phyloP scores from a whole-genome alignment of 53 echinoderm and acorn worm species.

The Echinarachnius parma region DNA sequence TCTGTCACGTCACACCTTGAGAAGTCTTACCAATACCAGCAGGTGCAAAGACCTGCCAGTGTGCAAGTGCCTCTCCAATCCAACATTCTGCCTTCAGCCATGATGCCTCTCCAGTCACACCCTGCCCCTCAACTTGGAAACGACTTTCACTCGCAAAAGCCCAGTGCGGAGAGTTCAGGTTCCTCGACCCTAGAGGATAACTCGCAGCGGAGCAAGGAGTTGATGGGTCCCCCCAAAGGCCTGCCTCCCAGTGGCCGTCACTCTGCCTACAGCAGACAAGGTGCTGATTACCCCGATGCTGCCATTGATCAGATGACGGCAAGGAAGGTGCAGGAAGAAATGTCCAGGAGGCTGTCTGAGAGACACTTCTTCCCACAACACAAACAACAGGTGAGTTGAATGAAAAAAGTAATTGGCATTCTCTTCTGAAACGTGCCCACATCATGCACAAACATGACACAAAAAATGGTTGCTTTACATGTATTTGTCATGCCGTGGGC shows the following conservation, averaged over 20 bases:
- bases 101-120: not conserved
- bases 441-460: no score
- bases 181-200: conserved; percentile 40
- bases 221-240: conserved; percentile 42
- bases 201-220: conserved; percentile 35
- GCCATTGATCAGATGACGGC: conserved; percentile 20
- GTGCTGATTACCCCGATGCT: conserved; percentile 3
- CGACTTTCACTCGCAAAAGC: conserved; percentile 13
- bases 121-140: not conserved
- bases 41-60: conserved; percentile 29
- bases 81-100: conserved; percentile 2
- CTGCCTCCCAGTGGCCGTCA: conserved; percentile 64
- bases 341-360: conserved; percentile 29
- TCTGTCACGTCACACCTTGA: conserved; percentile 19
- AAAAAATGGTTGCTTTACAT: no score
- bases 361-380: conserved; percentile 34
- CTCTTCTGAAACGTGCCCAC: no score
- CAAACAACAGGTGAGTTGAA: conserved; percentile 33
- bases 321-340: conserved; percentile 39
- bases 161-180: conserved; percentile 36
- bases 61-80: conserved; percentile 46
- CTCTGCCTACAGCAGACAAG: conserved; percentile 52
- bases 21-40: conserved; percentile 2
- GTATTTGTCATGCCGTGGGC: no score
- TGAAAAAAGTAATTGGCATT: no score